Evolutionary conservation across 2,113 vertebrate species (phyloP).

Genomic region (Elaphurus davidianus): DNA sequence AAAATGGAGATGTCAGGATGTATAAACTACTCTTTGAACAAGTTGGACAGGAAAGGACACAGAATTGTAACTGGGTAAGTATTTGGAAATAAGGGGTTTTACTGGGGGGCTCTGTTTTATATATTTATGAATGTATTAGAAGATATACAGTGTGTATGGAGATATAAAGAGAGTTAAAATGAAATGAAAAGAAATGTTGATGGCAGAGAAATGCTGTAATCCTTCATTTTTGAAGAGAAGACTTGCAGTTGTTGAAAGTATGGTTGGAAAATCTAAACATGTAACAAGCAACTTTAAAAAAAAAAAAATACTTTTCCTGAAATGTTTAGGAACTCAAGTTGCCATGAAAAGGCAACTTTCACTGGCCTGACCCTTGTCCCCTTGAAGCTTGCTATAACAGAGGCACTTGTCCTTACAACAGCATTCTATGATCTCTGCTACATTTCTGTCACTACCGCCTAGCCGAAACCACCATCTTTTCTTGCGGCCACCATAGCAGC

Average conservation of each 20-base stretch:
- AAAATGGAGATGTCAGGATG: not conserved
- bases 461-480: not conserved
- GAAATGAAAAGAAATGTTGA: not conserved
- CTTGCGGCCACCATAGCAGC: not conserved
- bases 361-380: not conserved
- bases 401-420: not conserved
- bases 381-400: not conserved
- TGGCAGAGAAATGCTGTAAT: not conserved
- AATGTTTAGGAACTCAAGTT: not conserved
- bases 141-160: not conserved
- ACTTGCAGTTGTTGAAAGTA: not conserved
- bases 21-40: not conserved
- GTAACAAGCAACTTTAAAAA: not conserved
- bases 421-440: not conserved
- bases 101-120: not conserved
- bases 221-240: not conserved
- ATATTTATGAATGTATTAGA: not conserved
- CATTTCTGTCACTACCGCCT: not conserved
- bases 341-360: not conserved
- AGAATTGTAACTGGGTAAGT: not conserved
- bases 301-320: not conserved
- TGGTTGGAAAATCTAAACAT: not conserved
- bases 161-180: not conserved
- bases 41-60: not conserved
- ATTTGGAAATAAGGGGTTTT: not conserved